phyloP scores from a whole-genome alignment of 2,113 vertebrate species.

The Oophaga pumilio region DNA sequence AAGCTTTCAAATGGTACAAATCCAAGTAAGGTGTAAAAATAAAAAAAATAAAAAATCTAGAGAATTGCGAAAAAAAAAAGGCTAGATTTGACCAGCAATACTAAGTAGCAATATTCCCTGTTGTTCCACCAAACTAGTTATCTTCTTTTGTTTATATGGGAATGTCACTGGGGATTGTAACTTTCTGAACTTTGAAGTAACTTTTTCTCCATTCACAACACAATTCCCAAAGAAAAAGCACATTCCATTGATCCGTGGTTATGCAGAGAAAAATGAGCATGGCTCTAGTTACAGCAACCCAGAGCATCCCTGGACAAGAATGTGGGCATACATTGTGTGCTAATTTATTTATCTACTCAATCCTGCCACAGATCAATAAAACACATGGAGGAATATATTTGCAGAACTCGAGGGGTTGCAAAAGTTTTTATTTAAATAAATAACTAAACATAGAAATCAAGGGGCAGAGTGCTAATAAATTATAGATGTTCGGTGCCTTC shows the following conservation, averaged over 20 bases:
- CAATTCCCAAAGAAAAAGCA: slow-evolving; percentile 52
- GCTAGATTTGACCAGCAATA: slow-evolving; percentile 13
- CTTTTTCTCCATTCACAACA: slow-evolving; percentile 36
- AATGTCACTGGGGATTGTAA: slow-evolving; percentile 36
- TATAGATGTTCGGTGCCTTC: slow-evolving; percentile 12
- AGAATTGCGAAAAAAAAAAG: background rate
- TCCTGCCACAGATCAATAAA: slow-evolving; percentile 40
- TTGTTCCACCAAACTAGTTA: slow-evolving; percentile 25
- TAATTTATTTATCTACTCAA: slow-evolving; percentile 41
- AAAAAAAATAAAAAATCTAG: background rate
- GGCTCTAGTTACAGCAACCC: slow-evolving; percentile 35
- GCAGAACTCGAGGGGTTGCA: slow-evolving; percentile 17
- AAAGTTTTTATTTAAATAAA: slow-evolving; percentile 18
- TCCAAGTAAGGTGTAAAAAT: background rate
- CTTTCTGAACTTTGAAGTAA: slow-evolving; percentile 50
- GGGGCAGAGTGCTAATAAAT: slow-evolving; percentile 1
- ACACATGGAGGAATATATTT: slow-evolving; percentile 44
- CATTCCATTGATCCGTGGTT: slow-evolving; percentile 34
- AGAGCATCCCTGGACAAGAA: slow-evolving; percentile 33
- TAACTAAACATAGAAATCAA: slow-evolving; percentile 21
- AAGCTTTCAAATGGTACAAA: background rate
- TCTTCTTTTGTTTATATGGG: slow-evolving; percentile 30
- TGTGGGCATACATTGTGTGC: slow-evolving; percentile 32
- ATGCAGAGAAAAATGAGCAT: slow-evolving; percentile 39
- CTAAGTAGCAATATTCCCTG: slow-evolving; percentile 22